Conservation (phyloP, 2,888 invertebrate species). For the Lingula anatina region DNA sequence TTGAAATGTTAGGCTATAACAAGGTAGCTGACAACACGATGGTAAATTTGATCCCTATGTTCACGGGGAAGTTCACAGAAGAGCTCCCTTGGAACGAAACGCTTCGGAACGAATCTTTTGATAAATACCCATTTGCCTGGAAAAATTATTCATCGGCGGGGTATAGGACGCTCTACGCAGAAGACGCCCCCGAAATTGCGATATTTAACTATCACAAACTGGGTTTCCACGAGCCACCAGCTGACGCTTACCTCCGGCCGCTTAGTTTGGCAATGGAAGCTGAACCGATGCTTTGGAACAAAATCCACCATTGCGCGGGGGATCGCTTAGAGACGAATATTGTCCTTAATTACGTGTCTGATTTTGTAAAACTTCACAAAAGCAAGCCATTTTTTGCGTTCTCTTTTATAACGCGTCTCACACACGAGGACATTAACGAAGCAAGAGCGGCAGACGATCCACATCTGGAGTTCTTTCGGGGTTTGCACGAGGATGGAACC, state of each 20-base stretch:
- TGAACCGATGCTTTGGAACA: conserved; percentile 30
- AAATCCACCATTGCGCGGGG: conserved; percentile 61
- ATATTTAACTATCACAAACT: conserved; percentile 74
- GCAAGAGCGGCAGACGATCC: conserved; percentile 69
- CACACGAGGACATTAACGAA: conserved; percentile 79
- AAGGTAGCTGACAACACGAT: conserved; percentile 93
- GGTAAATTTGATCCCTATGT: conserved; percentile 74
- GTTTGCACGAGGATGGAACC: conserved; percentile 42
- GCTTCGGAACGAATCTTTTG: conserved; percentile 16
- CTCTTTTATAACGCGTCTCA: conserved; percentile 77
- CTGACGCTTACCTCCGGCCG: conserved; percentile 78
- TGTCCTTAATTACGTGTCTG: conserved; percentile 60
- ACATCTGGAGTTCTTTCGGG: conserved; percentile 60
- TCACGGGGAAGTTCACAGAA: conserved; percentile 52
- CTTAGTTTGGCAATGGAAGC: conserved; percentile 61
- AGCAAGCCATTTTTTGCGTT: conserved; percentile 70
- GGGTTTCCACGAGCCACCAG: conserved; percentile 72
- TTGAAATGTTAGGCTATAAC: conserved; percentile 81
- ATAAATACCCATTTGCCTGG: conserved; percentile 72
- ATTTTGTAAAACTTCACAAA: conserved; percentile 60
- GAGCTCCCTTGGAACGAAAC: conserved; percentile 21
- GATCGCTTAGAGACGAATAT: conserved; percentile 66
- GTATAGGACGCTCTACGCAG: conserved; percentile 74
- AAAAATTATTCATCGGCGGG: conserved; percentile 69
- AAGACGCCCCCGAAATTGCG: conserved; percentile 74